Percentiles rank a stretch among this genome's conserved stretches.
Conservation (phyloP, 2,113 vertebrate genomes). For the Toxotes chatareus region DNA sequence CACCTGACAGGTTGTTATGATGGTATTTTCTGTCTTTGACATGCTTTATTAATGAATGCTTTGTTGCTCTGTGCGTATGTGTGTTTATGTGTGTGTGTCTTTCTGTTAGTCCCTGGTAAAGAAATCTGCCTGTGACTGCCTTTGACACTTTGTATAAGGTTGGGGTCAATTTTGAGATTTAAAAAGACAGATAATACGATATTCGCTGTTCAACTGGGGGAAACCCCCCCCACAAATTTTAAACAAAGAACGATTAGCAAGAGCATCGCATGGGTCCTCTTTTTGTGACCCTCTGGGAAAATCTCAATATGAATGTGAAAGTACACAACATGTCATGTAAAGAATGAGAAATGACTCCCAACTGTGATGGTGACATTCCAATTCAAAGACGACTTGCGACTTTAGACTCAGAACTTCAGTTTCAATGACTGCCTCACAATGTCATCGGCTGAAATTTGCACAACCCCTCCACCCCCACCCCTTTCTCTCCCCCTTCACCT, state of each 20-base stretch:
- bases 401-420: conserved; percentile 60
- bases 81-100: conserved; percentile 14
- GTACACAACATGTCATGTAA: conserved; percentile 30
- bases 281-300: conserved; percentile 25
- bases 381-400: conserved; percentile 66
- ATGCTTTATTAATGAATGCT: conserved; percentile 56
- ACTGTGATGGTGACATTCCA: conserved; percentile 79
- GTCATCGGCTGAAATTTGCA: conserved; percentile 79
- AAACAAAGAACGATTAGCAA: conserved; percentile 27
- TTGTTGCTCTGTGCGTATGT: conserved; percentile 36
- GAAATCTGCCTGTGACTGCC: conserved; percentile 76
- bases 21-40: conserved; percentile 34
- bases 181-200: conserved; percentile 20
- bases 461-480: conserved; percentile 44
- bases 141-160: conserved; percentile 63
- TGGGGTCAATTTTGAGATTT: conserved; percentile 51
- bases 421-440: conserved; percentile 74
- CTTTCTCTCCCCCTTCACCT: conserved; percentile 44
- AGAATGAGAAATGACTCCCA: conserved; percentile 62
- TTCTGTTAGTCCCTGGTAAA: conserved; percentile 52
- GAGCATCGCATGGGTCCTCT: conserved; percentile 5
- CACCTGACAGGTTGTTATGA: conserved; percentile 32
- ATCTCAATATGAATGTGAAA: conserved; percentile 58
- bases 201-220: conserved; percentile 10
- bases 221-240: conserved; percentile 8